Evolutionary conservation across 2,888 invertebrate genomes (phyloP).

Genomic region (Dicyrtoma fusca): DNA sequence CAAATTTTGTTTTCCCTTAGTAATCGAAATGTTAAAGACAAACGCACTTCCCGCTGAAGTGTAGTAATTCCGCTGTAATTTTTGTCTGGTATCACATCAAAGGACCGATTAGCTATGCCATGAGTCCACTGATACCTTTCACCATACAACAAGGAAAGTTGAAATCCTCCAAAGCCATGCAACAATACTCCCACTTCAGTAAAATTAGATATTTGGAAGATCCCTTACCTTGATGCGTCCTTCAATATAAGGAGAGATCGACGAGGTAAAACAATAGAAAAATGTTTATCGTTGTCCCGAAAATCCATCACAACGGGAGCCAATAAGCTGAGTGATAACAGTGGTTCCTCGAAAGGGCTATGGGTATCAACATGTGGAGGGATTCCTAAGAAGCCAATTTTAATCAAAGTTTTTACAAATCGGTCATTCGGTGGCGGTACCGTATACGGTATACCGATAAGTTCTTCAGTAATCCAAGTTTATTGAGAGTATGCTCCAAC

Average conservation of each 20-base stretch:
- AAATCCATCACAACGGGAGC: slow-evolving; percentile 89
- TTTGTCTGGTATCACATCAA: slow-evolving; percentile 44
- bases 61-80: slow-evolving; percentile 64
- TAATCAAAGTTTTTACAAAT: too few relatives aligned
- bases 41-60: slow-evolving; percentile 65
- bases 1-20: slow-evolving; percentile 67
- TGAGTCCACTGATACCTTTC: slow-evolving; percentile 79
- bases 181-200: too few relatives aligned
- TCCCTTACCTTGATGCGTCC: slow-evolving; percentile 69
- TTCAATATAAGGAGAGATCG: slow-evolving; percentile 80
- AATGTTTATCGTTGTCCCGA: slow-evolving; percentile 67
- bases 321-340: slow-evolving; percentile 83
- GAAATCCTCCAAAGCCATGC: too few relatives aligned
- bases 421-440: too few relatives aligned
- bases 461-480: neutral
- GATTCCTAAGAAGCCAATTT: too few relatives aligned
- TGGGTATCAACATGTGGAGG: slow-evolving; percentile 95
- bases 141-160: neutral
- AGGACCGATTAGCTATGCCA: slow-evolving; percentile 61
- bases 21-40: slow-evolving; percentile 83
- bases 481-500: slow-evolving; percentile 14
- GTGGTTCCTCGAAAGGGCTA: slow-evolving; percentile 86
- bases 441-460: too few relatives aligned
- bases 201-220: slow-evolving; percentile 1
- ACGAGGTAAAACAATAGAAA: slow-evolving; percentile 69